Evolutionary conservation across 2,113 vertebrate genomes (phyloP), one percentile per base, ranked within the genome.

Genomic region (Poeciliopsis prolifica): DNA sequence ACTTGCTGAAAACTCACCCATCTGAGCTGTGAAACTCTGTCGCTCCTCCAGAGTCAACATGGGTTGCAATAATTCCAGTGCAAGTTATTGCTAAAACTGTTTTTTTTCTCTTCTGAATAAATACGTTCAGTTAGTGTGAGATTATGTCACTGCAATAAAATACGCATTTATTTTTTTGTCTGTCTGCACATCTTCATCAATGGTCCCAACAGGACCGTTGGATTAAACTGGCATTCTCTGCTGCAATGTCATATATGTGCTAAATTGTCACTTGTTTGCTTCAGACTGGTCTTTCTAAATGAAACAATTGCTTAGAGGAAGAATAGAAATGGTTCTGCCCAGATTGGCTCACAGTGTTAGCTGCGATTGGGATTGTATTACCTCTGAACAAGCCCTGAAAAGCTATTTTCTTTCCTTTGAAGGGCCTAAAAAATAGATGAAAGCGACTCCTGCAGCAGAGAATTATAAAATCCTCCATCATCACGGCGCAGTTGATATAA

Each of bases 401-500:
- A 31, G 61, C 48, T 0, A 0, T 72, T 33, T 71, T 72, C 30
- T 24, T 48, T 4, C 17, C 29, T 9, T 69, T 31, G 28, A 13
- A 54, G 33, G 15, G 17, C 13, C 65, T 40, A 29, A 35, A 58
- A 48, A 64, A 37, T 19, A 63, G 26, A 31, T 29, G 26, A 74
- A 67, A 35, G 48, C 44, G n/a, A 31, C 60, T 61, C 54, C 13
- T 66, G 67, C 51, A 10, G 51, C 66, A 28, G 48, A 62, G 19
- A 31, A 58, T 74, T 17, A 74, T 17, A 48, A 58, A 66, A 70
- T 31, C 29, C 72, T 44, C 24, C 42, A 37, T 75, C 40, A 77
- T 76, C 60, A 61, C 30, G n/a, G 64, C 3, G 24, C 65, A 73
- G 44, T 77, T 65, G 63, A 44, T 33, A 22, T 24, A 48, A 58